Evolutionary conservation across 2,113 vertebrate genomes (phyloP).

Genomic region (Rousettus leschenaultii): DNA sequence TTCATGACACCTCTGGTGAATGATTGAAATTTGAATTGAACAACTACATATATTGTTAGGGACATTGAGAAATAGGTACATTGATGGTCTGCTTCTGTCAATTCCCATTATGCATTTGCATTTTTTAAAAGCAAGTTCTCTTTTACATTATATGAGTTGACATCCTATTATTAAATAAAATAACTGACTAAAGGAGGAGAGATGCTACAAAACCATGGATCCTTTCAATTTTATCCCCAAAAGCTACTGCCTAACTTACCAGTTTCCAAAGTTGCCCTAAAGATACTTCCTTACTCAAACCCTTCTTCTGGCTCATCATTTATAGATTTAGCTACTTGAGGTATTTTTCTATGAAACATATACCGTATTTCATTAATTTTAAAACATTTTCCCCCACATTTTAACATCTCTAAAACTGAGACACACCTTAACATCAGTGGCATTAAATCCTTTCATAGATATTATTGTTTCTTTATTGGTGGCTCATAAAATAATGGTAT

Average conservation of each 20-base stretch:
- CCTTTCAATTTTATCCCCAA: neutral
- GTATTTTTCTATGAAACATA: neutral
- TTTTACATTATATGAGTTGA: neutral
- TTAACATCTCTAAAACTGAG: neutral
- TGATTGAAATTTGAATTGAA: neutral
- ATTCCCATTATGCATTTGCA: neutral
- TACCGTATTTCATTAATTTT: neutral
- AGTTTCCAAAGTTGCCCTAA: neutral
- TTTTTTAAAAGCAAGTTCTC: neutral
- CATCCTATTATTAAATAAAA: neutral
- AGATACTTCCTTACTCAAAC: neutral
- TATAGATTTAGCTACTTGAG: neutral
- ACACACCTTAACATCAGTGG: neutral
- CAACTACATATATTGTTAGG: neutral
- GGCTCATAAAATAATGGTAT: neutral
- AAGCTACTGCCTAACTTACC: neutral
- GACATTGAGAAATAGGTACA: neutral
- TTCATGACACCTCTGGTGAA: neutral
- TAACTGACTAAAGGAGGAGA: neutral
- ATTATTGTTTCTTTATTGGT: neutral
- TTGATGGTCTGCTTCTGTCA: neutral
- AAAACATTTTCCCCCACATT: neutral
- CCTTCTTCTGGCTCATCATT: neutral
- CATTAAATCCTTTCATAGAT: neutral
- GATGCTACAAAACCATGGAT: neutral